Base-by-base conservation (phyloP, 1,140 invertebrate species). In the Penaeus indicus region DNA sequence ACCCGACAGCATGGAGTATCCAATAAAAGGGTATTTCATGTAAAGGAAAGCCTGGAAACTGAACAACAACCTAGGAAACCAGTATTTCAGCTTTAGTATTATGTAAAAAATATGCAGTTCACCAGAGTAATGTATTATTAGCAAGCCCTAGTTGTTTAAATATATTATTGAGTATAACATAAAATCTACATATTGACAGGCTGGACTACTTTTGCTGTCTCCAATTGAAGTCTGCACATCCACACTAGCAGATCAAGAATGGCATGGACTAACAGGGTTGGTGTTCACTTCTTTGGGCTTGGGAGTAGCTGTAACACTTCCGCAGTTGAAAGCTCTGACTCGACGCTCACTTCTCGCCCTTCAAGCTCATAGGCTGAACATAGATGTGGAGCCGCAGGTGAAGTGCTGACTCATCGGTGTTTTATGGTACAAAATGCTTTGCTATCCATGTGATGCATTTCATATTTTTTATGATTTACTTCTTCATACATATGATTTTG, bases 141-240 rank as follows among this genome's bases (percentile, higher is more conserved):
- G 7, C 38, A 8, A 4, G 4, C 38, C 38, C 2, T 1, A 42
- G 38, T 42, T 1, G 38, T 38, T 42, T 42, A 54, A 54, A 54
- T 13, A 54, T 54, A 13, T 54, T 13, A 13, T 54, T 54, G 54
- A 16, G 54, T 13, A 16, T 10, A 54, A 0, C 10, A 54, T 54
- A 13, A 42, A 54, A 54, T 54, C 54, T 54, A 16, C 11, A 78
- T 21, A 42, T 27, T 42, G 42, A 16, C 85, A 86, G 85, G 75
- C 54, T 21, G 94, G 93, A 84, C 92, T 94, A 84, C 92, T 96
- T 82, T 92, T 96, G 4, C 93, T 92, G 79, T 95, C 95, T 1
- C 94, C 94, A 64, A 95, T 96, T 94, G 95, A 97, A 91, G 93
- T 94, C 80, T 96, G 95, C 75, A 90, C 94, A 25, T 96, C 96